These are phyloP conservation scores for Sebastiscus tertius DNA, from an alignment of 2,797 vertebrate genomes.

Conservation along the genomic window DNA sequence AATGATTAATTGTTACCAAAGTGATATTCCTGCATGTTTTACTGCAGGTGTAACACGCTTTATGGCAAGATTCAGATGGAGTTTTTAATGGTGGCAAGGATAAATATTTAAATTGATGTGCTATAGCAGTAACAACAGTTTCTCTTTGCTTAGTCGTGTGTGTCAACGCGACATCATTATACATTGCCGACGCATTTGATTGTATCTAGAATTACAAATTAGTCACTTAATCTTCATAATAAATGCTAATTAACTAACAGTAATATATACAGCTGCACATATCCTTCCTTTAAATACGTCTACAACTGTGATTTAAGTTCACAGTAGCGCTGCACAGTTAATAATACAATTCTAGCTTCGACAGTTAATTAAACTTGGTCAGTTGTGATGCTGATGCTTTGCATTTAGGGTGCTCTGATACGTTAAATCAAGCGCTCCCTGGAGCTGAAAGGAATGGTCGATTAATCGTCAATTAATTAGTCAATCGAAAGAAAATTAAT, in stretches of 20 bases:
- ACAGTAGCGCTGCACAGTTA: constrained; percentile 4
- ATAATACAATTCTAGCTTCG: constrained; percentile 9
- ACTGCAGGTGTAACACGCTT: neutral
- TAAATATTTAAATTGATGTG: neutral
- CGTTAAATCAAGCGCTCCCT: constrained; percentile 10
- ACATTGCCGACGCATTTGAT: neutral
- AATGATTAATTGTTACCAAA: neutral
- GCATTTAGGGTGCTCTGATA: constrained; percentile 5
- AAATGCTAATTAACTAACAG: neutral
- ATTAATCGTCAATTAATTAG: neutral
- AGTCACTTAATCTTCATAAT: neutral
- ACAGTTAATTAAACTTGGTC: constrained; percentile 36
- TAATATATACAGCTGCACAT: neutral
- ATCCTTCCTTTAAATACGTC: constrained; percentile 18
- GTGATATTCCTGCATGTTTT: neutral
- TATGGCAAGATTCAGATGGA: neutral
- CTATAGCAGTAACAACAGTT: neutral
- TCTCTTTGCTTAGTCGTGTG: neutral
- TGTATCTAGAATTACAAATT: neutral
- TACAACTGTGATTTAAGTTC: constrained; percentile 4
- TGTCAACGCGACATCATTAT: neutral
- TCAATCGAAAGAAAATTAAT: neutral
- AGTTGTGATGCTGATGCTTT: constrained; percentile 29
- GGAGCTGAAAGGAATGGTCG: neutral
- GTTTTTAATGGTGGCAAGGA: neutral